A percentile compares a stretch with the other conserved stretches of the same genome.
Conservation (phyloP, 2,113 vertebrate genomes). For the Mohoua ochrocephala region DNA sequence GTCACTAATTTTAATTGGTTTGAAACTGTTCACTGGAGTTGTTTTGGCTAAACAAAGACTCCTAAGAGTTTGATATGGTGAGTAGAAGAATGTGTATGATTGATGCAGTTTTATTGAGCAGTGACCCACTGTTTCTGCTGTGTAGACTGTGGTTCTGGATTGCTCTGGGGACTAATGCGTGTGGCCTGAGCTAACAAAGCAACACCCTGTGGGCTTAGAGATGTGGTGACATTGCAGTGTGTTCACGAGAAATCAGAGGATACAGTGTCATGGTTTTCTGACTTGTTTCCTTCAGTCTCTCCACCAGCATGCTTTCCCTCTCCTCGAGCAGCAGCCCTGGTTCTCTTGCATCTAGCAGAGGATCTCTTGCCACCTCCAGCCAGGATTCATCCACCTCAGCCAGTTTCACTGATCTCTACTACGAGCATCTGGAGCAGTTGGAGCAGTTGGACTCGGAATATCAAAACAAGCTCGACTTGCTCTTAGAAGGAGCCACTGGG, state of each 20-base stretch:
- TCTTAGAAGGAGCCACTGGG: constrained; percentile 80
- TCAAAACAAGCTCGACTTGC: constrained; percentile 88
- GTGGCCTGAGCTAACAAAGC: constrained; percentile 32
- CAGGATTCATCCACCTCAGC: constrained; percentile 89
- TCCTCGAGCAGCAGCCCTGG: constrained; percentile 93
- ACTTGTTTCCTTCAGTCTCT: constrained; percentile 77
- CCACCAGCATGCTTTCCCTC: constrained; percentile 91
- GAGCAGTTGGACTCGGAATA: constrained; percentile 86
- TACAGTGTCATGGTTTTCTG: not conserved
- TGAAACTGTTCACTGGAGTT: not conserved
- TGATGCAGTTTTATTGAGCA: not conserved
- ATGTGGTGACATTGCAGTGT: not conserved
- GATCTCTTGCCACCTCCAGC: constrained; percentile 90
- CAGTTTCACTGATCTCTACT: constrained; percentile 92
- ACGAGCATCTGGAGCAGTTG: constrained; percentile 84
- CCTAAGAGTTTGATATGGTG: not conserved
- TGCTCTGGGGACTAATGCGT: not conserved
- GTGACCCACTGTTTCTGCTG: not conserved
- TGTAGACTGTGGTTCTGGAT: not conserved
- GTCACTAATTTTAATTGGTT: not conserved
- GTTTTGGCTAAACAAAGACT: not conserved
- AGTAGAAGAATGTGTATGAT: not conserved
- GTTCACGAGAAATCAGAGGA: not conserved
- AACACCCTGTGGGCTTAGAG: not conserved
- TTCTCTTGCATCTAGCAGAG: constrained; percentile 89